Percentiles rank a stretch among this genome's conserved stretches.
Evolutionary conservation across 2,113 vertebrate species (phyloP).

Genomic region (Perca flavescens): DNA sequence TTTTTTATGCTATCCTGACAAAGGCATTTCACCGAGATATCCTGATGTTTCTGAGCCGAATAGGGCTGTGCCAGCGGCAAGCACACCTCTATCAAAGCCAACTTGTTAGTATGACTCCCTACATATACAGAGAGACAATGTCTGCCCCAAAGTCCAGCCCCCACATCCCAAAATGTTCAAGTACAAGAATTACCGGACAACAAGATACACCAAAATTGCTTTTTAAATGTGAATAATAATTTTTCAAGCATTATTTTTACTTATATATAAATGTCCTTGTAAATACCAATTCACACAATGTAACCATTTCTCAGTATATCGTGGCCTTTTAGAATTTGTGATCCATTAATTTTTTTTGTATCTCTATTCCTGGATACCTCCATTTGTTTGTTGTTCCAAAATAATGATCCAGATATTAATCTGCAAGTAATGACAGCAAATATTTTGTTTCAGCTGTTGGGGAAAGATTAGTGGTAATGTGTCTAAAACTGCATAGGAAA

Average conservation of each 20-base stretch:
- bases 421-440: not conserved
- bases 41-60: conserved; percentile 89
- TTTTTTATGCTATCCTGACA: conserved; percentile 93
- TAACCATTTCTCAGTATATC: not conserved
- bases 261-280: not conserved
- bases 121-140: conserved; percentile 14
- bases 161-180: not conserved
- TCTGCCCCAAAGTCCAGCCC: not conserved
- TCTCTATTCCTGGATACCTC: not conserved
- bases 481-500: not conserved
- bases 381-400: not conserved
- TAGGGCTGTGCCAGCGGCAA: conserved; percentile 87
- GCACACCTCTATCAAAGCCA: conserved; percentile 88
- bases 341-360: not conserved
- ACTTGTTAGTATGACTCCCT: conserved; percentile 58
- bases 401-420: not conserved
- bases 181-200: not conserved
- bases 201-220: not conserved
- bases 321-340: not conserved
- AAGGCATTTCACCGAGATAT: conserved; percentile 90
- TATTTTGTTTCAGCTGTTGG: not conserved
- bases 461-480: not conserved
- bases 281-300: not conserved
- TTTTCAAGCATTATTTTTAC: not conserved
- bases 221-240: not conserved